Percentiles rank a stretch among this genome's conserved stretches.
Evolutionary conservation across 2,888 invertebrate species (phyloP).

Genomic region (Drosophila niveifrons): DNA sequence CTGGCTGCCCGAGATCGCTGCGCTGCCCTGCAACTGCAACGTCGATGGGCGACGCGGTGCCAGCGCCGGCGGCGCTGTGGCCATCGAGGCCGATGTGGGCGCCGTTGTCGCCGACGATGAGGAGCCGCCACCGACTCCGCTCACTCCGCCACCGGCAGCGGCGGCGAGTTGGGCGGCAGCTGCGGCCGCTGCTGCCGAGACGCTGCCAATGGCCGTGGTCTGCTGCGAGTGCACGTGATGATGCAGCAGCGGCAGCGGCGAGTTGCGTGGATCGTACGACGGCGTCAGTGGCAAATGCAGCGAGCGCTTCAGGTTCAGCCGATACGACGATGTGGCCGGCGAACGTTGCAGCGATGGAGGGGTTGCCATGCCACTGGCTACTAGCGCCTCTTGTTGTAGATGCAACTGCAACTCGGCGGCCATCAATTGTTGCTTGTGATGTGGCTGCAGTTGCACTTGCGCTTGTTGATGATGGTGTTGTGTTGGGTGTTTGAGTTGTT

Average conservation of each 20-base stretch:
- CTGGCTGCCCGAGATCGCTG: constrained; percentile 67
- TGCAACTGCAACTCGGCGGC: constrained; percentile 69
- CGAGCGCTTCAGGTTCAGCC: constrained; percentile 82
- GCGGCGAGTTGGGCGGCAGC: constrained; percentile 26
- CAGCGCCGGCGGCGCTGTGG: constrained; percentile 63
- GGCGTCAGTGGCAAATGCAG: constrained; percentile 85
- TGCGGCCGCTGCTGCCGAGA: constrained; percentile 66
- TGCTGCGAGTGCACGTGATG: constrained; percentile 77
- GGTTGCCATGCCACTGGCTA: constrained; percentile 69
- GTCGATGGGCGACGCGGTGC: constrained; percentile 80
- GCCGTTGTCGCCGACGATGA: constrained; percentile 69
- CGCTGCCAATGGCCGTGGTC: constrained; percentile 71
- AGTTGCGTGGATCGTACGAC: constrained; percentile 84
- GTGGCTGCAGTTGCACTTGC: constrained; percentile 61
- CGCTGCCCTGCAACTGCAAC: constrained; percentile 75
- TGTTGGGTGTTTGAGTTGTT: constrained; percentile 71
- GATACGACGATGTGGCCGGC: constrained; percentile 82
- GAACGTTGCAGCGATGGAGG: constrained; percentile 73
- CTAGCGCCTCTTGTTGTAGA: constrained; percentile 64
- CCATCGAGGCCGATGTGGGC: constrained; percentile 65
- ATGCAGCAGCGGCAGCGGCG: constrained; percentile 84
- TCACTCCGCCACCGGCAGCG: not conserved
- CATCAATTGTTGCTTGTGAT: constrained; percentile 72
- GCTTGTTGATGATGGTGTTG: constrained; percentile 47
- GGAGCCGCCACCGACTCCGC: constrained; percentile 55